Evolutionary conservation across 1,140 invertebrate species (phyloP).

Genomic region (Apis cerana): DNA sequence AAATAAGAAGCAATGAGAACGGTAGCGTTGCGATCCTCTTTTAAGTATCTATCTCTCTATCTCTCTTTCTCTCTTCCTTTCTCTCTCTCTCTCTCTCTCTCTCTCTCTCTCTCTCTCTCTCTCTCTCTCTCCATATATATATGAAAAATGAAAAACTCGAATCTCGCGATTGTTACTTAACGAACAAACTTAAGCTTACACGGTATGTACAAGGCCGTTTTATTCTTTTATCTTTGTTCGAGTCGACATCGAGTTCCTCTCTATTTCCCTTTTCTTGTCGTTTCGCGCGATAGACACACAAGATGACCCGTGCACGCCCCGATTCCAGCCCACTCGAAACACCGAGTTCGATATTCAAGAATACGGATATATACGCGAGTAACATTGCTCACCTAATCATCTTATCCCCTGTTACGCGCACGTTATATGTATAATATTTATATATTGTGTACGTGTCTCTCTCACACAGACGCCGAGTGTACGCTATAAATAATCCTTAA

Average conservation of each 20-base stretch:
- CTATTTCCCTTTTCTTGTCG: background rate
- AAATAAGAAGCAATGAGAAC: slow-evolving; percentile 16
- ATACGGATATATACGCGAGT: no score
- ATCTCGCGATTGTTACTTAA: slow-evolving; percentile 39
- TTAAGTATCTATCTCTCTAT: background rate
- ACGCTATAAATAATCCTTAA: slow-evolving; percentile 63
- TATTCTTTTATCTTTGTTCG: slow-evolving; percentile 6
- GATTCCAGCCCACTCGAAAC: background rate
- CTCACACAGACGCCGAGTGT: slow-evolving; percentile 20
- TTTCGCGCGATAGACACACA: no score
- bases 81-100: no score
- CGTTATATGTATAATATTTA: slow-evolving; percentile 28
- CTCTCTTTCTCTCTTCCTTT: no score
- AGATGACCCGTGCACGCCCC: background rate
- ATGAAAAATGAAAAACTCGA: slow-evolving; percentile 16
- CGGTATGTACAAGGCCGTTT: slow-evolving; percentile 63
- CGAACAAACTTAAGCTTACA: slow-evolving; percentile 49
- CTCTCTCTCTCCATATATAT: background rate
- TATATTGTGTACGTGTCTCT: slow-evolving; percentile 1
- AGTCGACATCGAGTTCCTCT: slow-evolving; percentile 30
- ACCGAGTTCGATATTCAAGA: background rate
- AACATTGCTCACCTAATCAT: no score
- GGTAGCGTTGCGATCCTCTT: slow-evolving; percentile 22
- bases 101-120: no score
- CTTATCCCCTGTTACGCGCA: no score